Conservation (phyloP, 2,113 vertebrate genomes). For the Phalacrocorax brasilianus region DNA sequence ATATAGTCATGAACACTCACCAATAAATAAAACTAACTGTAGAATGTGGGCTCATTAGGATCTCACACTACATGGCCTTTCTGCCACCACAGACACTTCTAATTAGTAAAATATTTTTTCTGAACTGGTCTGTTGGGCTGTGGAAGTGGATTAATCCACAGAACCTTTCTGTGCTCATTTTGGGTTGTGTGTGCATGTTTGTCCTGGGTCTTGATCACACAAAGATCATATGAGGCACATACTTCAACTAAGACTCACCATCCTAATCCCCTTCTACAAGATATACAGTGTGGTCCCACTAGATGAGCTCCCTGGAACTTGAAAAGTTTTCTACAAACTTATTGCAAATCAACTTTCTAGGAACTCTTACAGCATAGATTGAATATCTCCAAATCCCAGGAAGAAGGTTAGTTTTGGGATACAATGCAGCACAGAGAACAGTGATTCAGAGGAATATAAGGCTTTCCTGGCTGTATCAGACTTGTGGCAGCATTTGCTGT, state of each 20-base stretch:
- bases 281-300: fast-evolving
- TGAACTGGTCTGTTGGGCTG: background rate
- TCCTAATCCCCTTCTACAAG: background rate
- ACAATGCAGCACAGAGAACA: background rate
- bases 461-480: background rate
- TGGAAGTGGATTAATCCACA: background rate
- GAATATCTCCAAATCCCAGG: background rate
- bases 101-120: background rate
- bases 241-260: background rate
- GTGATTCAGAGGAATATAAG: background rate
- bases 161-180: background rate
- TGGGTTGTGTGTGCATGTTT: background rate
- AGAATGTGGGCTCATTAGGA: background rate
- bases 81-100: background rate
- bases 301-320: background rate
- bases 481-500: fast-evolving
- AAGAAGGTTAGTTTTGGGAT: background rate
- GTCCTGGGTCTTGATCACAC: background rate
- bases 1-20: background rate
- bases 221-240: background rate
- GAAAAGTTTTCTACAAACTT: background rate
- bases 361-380: background rate
- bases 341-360: background rate
- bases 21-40: background rate
- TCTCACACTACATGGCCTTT: background rate